Evolutionary conservation across 2,113 vertebrate species (phyloP), one percentile per base, ranked within the genome.

Genomic region (Galbula dea): DNA sequence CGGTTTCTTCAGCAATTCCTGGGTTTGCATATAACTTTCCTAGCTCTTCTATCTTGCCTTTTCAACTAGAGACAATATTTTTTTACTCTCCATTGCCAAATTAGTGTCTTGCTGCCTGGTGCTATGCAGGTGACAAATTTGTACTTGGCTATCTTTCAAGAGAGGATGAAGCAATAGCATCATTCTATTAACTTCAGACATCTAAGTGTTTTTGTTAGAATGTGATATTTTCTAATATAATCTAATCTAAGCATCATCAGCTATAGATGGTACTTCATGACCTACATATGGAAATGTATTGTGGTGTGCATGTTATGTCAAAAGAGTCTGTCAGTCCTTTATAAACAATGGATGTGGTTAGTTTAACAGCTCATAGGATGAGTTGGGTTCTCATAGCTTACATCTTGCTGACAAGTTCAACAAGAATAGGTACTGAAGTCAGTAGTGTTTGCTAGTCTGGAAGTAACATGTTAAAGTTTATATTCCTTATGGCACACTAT

Each of bases 391-490:
- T 88, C 32, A 11, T 8, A 48, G 37, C 12, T 90, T 71, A 43
- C 23, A 32, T 83, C 54, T 75, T 41, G 13, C 59, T 90, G 71
- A 49, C 67, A 83, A 67, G 29, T 66, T 83, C 58, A 79, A 36
- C 77, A 46, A 86, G 77, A 63, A 79, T 27, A 72, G 62, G 43
- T 67, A 79, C 49, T 61, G 36, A 65, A 84, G 65, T 80, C 54
- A 62, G 82, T 73, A 36, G 34, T 48, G 87, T 29, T 87, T 75
- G 83, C 21, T 52, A 37, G 24, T 23, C 66, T 88, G 59, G 62
- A 93, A 96, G 46, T 89, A 94, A 92, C 36, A 54, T 67, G 62
- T 51, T 93, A 96, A 95, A 95, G 63, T 68, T 96, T 97, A 91
- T 91, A 78, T 66, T 94, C 76, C 89, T 93, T 93, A 93, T 59